Percentiles rank a stretch among this genome's conserved stretches.
These are phyloP conservation scores for Dicranocentrus wangi DNA, from an alignment of 2,888 invertebrate species.

Conservation along the genomic window DNA sequence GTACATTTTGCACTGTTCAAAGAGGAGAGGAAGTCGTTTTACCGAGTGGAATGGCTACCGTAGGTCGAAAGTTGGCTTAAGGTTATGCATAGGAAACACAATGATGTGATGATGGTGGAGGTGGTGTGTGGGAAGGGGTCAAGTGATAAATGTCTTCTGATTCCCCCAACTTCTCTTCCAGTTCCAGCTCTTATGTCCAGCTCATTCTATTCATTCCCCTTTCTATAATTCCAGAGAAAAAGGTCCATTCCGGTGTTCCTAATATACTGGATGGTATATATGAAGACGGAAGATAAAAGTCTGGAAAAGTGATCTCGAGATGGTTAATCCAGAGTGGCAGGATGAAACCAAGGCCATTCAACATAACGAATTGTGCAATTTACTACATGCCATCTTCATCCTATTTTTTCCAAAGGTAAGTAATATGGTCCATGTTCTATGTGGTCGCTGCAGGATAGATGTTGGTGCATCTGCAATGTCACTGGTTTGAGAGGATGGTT, in stretches of 20 bases:
- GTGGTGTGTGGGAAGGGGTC: conserved; percentile 57
- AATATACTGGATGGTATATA: conserved; percentile 3
- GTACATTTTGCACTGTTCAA: too few relatives aligned
- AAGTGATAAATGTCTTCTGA: conserved; percentile 65
- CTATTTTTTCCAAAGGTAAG: conserved; percentile 23
- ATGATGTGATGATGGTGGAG: conserved; percentile 37
- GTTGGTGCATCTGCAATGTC: conserved; percentile 26
- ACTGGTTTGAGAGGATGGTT: conserved; percentile 27
- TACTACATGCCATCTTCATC: conserved; percentile 57
- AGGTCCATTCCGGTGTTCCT: not conserved
- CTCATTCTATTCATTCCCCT: conserved; percentile 26
- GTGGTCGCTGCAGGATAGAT: not conserved
- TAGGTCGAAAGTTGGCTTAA: too few relatives aligned
- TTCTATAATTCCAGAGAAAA: too few relatives aligned
- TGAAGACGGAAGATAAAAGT: conserved; percentile 52
- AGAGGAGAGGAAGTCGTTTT: too few relatives aligned
- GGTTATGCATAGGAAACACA: not conserved
- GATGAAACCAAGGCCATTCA: conserved; percentile 56
- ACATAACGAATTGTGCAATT: conserved; percentile 62
- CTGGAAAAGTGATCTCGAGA: conserved; percentile 59
- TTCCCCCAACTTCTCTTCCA: conserved; percentile 57
- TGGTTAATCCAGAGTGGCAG: conserved; percentile 65
- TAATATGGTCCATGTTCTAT: conserved; percentile 6
- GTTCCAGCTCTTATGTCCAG: conserved; percentile 11
- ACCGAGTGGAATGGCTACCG: too few relatives aligned